Conservation (phyloP, 2,797 vertebrate genomes). For the Peromyscus attwateri region DNA sequence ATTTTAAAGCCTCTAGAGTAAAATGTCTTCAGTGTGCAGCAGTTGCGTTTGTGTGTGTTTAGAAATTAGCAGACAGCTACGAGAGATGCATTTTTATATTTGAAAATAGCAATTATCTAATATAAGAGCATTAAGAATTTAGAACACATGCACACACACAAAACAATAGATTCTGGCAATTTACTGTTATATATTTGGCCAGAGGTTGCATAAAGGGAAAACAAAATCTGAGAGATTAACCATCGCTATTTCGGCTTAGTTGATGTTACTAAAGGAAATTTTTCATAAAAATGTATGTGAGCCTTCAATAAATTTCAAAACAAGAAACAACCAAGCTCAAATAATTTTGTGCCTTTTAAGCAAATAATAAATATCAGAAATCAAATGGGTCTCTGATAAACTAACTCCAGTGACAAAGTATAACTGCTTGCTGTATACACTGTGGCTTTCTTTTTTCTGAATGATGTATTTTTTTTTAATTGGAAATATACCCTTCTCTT, state of each 20-base stretch:
- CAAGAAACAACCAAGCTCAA: conserved; percentile 19
- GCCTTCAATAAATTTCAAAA: conserved; percentile 59
- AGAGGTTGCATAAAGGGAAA: conserved; percentile 9
- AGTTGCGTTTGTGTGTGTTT: conserved; percentile 29
- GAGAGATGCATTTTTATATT: background rate
- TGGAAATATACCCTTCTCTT: background rate
- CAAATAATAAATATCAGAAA: conserved; percentile 66
- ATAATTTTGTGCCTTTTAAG: background rate
- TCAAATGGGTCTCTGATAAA: background rate
- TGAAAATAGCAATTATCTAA: conserved; percentile 57
- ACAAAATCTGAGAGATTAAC: background rate
- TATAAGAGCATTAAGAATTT: conserved; percentile 20
- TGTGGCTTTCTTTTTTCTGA: background rate
- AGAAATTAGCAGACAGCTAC: conserved; percentile 36
- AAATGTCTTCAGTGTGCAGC: background rate
- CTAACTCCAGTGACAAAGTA: conserved; percentile 29
- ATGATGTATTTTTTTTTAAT: background rate
- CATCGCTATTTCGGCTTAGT: background rate
- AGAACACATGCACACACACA: background rate
- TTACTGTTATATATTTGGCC: conserved; percentile 28
- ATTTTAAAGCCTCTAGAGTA: conserved; percentile 46
- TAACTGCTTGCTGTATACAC: conserved; percentile 33
- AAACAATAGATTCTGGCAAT: background rate
- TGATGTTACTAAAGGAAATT: background rate
- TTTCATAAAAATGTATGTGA: background rate